Conservation (phyloP, 2,888 invertebrate genomes). For the Endotricha flammealis region DNA sequence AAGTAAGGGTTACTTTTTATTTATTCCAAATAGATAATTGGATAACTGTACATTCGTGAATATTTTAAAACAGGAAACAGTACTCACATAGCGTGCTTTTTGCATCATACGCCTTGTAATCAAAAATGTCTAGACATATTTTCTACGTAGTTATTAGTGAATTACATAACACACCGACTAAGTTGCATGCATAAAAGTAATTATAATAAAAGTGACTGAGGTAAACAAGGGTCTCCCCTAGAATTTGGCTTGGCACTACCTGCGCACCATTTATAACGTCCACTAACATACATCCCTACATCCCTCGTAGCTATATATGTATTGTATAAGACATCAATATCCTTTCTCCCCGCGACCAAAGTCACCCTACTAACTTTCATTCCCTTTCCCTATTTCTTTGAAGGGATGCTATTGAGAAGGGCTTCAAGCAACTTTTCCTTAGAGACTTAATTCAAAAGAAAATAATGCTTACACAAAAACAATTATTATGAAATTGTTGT, state of each 20-base stretch:
- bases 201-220: background rate
- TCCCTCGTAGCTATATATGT: background rate
- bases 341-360: conserved; percentile 48
- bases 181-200: conserved; percentile 1
- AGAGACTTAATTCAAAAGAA: no score
- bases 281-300: background rate
- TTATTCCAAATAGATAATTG: conserved; percentile 1
- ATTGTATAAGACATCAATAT: conserved; percentile 5
- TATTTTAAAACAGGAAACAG: background rate
- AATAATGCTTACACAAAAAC: no score
- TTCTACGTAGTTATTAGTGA: no score
- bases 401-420: conserved; percentile 49
- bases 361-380: conserved; percentile 71
- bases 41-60: background rate
- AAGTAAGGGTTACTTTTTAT: conserved; percentile 14
- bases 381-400: no score
- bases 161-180: no score
- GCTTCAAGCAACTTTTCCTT: conserved; percentile 9
- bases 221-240: conserved; percentile 1
- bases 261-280: background rate
- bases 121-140: no score
- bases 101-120: no score
- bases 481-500: no score
- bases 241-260: background rate
- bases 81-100: no score